phyloP scores from a whole-genome alignment of 2,113 vertebrate genomes.

The Bostrychus sinensis region DNA sequence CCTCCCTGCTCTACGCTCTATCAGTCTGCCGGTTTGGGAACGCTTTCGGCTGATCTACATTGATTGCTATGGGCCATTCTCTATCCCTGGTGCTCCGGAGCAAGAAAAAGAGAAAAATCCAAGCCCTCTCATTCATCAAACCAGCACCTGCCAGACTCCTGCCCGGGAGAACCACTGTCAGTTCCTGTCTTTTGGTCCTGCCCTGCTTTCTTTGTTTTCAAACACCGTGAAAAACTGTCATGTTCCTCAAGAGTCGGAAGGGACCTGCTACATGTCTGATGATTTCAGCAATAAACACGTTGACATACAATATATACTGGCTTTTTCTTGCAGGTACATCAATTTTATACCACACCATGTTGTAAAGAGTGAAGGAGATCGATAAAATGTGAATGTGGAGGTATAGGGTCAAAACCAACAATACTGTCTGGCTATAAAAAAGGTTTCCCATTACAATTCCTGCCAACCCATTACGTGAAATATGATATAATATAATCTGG shows the following conservation, averaged over 20 bases:
- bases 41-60: conserved; percentile 72
- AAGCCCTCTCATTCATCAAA: conserved; percentile 70
- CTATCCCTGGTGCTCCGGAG: conserved; percentile 38
- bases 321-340: background rate
- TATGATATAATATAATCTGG: too few relatives aligned
- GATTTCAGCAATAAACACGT: conserved; percentile 21
- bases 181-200: conserved; percentile 19
- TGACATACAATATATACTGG: background rate
- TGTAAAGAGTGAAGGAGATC: background rate
- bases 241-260: conserved; percentile 33
- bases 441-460: background rate
- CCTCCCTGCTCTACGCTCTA: conserved; percentile 47
- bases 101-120: conserved; percentile 25
- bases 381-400: background rate
- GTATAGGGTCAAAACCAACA: background rate
- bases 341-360: background rate
- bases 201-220: conserved; percentile 47
- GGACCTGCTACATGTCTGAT: conserved; percentile 37
- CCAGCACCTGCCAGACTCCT: conserved; percentile 62
- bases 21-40: conserved; percentile 58
- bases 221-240: conserved; percentile 56
- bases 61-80: conserved; percentile 69
- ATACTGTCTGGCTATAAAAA: background rate
- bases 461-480: background rate
- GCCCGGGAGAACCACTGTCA: conserved; percentile 54